Conservation (phyloP, 2,113 vertebrate genomes). For the Actenoides lindsayi region DNA sequence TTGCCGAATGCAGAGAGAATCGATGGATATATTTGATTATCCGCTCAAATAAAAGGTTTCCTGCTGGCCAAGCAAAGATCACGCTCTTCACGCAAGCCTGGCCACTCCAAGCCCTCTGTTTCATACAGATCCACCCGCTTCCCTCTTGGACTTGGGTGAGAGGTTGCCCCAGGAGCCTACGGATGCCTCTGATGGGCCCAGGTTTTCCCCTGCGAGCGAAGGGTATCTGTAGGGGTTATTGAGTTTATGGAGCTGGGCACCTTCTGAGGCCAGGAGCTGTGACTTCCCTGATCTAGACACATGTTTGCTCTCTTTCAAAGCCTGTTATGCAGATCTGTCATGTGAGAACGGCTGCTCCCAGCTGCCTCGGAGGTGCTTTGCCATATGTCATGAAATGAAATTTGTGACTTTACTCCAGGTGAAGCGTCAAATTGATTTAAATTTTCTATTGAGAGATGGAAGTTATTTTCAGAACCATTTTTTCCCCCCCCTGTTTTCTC, state of each 20-base stretch:
- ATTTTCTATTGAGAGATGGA: not conserved
- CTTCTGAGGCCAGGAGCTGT: not conserved
- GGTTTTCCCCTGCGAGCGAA: not conserved
- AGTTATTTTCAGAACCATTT: not conserved
- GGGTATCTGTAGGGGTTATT: not conserved
- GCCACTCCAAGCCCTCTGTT: accelerated
- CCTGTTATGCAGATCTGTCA: not conserved
- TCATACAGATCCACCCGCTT: not conserved
- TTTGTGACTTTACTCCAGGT: not conserved
- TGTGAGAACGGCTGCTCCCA: not conserved
- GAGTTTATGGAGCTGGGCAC: not conserved
- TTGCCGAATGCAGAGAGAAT: no score
- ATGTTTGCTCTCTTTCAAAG: constrained; percentile 6
- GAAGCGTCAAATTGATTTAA: not conserved
- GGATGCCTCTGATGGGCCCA: accelerated
- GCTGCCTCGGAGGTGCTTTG: not conserved
- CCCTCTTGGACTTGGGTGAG: not conserved
- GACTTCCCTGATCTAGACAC: not conserved
- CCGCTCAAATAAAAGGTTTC: not conserved
- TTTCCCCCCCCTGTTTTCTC: not conserved
- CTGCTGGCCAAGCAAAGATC: not conserved
- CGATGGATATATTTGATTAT: not conserved
- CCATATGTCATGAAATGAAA: not conserved
- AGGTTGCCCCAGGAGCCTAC: not conserved
- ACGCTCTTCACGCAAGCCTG: accelerated